A percentile compares a stretch with the other conserved stretches of the same genome.
Evolutionary conservation across 2,888 invertebrate genomes (phyloP).

Genomic region (Diploptera punctata): DNA sequence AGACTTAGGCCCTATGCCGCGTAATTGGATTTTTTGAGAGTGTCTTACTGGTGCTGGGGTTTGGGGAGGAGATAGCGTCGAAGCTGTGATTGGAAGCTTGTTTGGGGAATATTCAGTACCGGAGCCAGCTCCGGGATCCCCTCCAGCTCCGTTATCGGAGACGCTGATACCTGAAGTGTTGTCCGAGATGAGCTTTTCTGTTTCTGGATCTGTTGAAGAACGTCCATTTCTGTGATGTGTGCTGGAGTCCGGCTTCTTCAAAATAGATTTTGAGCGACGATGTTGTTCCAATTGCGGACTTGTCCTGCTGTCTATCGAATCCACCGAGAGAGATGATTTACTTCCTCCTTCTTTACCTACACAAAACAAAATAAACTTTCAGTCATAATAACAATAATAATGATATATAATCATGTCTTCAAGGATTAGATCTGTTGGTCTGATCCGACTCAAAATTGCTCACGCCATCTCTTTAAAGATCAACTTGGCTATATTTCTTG

Average conservation of each 20-base stretch:
- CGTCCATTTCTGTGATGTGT: constrained; percentile 54
- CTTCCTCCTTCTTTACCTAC: constrained; percentile 63
- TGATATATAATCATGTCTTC: no score
- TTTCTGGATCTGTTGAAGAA: constrained; percentile 69
- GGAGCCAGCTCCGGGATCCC: constrained; percentile 50
- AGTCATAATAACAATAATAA: no score
- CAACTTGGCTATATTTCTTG: no score
- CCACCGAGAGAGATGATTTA: constrained; percentile 71
- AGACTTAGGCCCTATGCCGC: constrained; percentile 43
- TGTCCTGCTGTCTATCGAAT: constrained; percentile 69
- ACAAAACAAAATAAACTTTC: not conserved
- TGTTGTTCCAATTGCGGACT: constrained; percentile 70
- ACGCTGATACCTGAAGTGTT: constrained; percentile 64
- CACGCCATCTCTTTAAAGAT: no score
- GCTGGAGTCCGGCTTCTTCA: constrained; percentile 75
- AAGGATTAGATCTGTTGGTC: no score
- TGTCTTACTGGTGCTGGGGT: constrained; percentile 37
- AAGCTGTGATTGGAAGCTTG: constrained; percentile 36
- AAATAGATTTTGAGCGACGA: constrained; percentile 74
- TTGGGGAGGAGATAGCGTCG: constrained; percentile 32
- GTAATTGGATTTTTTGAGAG: constrained; percentile 9
- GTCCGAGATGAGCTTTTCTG: constrained; percentile 70
- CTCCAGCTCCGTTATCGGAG: constrained; percentile 51
- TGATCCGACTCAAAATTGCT: no score
- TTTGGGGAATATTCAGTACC: constrained; percentile 54